Evolutionary conservation across 2,113 vertebrate species (phyloP).

Genomic region (Ctenodactylus gundi): DNA sequence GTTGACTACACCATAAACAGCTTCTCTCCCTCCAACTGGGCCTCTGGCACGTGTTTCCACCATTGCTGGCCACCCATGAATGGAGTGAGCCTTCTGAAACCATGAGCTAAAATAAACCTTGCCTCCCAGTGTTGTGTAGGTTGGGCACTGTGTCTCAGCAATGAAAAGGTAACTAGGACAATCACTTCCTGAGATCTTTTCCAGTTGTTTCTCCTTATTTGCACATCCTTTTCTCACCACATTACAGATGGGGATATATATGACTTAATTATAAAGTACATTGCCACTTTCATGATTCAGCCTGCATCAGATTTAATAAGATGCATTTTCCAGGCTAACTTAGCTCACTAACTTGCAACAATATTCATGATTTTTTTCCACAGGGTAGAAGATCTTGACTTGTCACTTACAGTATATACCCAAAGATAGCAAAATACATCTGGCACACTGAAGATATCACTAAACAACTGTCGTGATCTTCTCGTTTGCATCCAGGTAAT

Average conservation of each 20-base stretch:
- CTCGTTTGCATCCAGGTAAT: not conserved
- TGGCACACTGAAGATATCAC: not conserved
- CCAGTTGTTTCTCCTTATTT: not conserved
- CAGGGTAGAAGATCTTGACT: not conserved
- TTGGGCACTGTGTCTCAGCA: too few relatives aligned
- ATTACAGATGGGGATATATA: not conserved
- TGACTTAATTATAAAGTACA: not conserved
- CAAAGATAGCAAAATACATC: not conserved
- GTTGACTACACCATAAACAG: too few relatives aligned
- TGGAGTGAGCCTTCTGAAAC: too few relatives aligned
- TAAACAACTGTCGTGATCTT: not conserved
- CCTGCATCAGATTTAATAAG: not conserved
- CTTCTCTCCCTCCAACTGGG: too few relatives aligned
- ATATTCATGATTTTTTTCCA: not conserved
- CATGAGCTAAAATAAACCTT: too few relatives aligned
- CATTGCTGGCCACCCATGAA: too few relatives aligned
- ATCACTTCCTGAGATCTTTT: not conserved
- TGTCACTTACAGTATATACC: not conserved
- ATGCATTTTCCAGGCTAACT: not conserved
- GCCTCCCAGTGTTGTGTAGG: too few relatives aligned
- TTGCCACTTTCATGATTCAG: not conserved
- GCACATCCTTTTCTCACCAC: not conserved
- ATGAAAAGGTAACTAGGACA: too few relatives aligned
- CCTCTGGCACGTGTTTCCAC: too few relatives aligned
- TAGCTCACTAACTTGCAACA: not conserved